These are phyloP conservation scores for Rotaria sp. DNA, from an alignment of 2,888 invertebrate genomes.

Conservation along the genomic window DNA sequence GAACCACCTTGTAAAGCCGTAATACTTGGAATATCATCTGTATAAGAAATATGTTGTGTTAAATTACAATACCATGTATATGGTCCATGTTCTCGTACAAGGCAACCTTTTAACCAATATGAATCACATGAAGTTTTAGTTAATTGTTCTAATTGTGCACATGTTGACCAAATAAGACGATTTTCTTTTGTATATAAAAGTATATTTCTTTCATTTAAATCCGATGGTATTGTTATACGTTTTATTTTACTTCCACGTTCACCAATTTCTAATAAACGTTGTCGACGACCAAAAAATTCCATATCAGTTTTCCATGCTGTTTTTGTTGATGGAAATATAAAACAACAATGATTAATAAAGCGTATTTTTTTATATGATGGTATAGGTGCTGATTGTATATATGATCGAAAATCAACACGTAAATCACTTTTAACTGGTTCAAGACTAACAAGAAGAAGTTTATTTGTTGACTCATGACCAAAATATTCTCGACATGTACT, in stretches of 20 bases:
- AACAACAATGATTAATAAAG: conserved; percentile 18
- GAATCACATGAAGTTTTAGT: not conserved
- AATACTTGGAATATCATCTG: not conserved
- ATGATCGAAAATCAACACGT: not conserved
- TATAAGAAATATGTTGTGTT: conserved; percentile 12
- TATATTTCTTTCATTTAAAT: not conserved
- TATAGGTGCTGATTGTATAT: not conserved
- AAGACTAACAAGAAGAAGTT: not conserved
- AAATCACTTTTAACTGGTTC: conserved; percentile 6
- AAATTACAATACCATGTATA: conserved; percentile 9
- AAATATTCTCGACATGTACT: conserved; percentile 16
- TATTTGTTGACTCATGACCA: not conserved
- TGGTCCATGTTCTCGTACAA: not conserved
- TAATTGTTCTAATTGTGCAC: not conserved
- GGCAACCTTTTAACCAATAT: not conserved
- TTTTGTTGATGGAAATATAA: not conserved
- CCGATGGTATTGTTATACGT: not conserved
- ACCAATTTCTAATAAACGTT: not conserved
- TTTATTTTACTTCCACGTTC: not conserved
- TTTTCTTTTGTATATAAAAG: conserved; percentile 1
- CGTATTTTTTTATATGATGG: not conserved
- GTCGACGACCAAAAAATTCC: not conserved
- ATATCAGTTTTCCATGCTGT: not conserved
- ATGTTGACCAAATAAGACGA: not conserved
- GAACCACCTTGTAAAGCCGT: not conserved